Evolutionary conservation across 1,140 invertebrate genomes (phyloP).

Genomic region (Melipona quadrifasciata): DNA sequence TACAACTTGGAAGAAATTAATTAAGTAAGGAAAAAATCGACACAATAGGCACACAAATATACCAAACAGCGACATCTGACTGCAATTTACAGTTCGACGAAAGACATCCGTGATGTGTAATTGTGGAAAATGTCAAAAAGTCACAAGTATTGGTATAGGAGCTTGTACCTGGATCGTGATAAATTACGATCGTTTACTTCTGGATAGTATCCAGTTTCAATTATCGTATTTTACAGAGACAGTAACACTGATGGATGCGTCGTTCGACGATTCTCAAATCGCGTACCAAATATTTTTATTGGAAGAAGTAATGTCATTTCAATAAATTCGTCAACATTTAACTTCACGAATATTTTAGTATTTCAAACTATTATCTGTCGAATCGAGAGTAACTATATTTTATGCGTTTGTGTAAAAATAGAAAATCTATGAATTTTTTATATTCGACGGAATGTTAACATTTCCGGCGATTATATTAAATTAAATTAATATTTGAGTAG

Average conservation of each 20-base stretch:
- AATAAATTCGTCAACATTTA: neutral
- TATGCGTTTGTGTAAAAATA: neutral
- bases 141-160: conserved; percentile 13
- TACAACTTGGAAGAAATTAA: neutral
- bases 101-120: neutral
- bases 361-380: neutral
- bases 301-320: neutral
- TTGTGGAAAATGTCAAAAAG: conserved; percentile 52
- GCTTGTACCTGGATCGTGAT: conserved; percentile 13
- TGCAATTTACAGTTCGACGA: conserved; percentile 15
- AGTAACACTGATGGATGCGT: too few species aligned
- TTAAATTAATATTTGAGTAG: neutral
- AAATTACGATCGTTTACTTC: neutral
- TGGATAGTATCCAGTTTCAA: neutral
- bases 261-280: neutral
- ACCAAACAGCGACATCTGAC: too few species aligned
- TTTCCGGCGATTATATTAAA: too few species aligned
- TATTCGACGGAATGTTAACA: too few species aligned
- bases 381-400: neutral
- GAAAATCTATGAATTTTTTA: too few species aligned
- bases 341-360: neutral
- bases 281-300: neutral
- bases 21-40: neutral
- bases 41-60: neutral
- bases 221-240: too few species aligned